These are phyloP conservation scores for Margaritifera margaritifera DNA, from an alignment of 2,888 invertebrate species.

Conservation along the genomic window DNA sequence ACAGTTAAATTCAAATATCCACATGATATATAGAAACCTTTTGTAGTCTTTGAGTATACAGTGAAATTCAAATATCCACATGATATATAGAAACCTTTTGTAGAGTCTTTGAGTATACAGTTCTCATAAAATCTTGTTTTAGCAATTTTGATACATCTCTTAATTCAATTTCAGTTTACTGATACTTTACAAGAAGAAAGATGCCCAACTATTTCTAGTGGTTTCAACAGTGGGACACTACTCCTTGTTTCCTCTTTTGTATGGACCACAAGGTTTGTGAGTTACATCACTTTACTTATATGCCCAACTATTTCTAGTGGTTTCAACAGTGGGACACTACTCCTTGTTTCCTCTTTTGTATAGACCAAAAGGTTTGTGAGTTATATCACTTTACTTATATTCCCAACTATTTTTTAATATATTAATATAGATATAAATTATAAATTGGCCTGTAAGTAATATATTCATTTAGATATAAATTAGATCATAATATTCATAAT, in stretches of 20 bases:
- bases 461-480: too few relatives aligned
- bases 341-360: constrained; percentile 93
- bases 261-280: constrained; percentile 76
- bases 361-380: constrained; percentile 74
- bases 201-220: constrained; percentile 84
- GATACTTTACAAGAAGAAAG: constrained; percentile 80
- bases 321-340: constrained; percentile 78
- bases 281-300: background rate
- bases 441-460: too few relatives aligned
- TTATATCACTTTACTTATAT: background rate
- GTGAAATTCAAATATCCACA: too few relatives aligned
- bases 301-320: constrained; percentile 82
- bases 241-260: constrained; percentile 92
- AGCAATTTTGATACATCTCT: too few relatives aligned
- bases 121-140: too few relatives aligned
- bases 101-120: too few relatives aligned
- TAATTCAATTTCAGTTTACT: constrained; percentile 75
- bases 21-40: too few relatives aligned
- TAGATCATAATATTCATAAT: too few relatives aligned
- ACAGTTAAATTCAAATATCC: too few relatives aligned
- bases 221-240: constrained; percentile 88
- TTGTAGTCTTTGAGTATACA: too few relatives aligned
- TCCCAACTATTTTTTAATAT: constrained; percentile 79
- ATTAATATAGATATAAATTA: too few relatives aligned
- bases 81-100: too few relatives aligned